phyloP scores from a whole-genome alignment of 2,797 vertebrate species.

The Takifugu ocellatus region DNA sequence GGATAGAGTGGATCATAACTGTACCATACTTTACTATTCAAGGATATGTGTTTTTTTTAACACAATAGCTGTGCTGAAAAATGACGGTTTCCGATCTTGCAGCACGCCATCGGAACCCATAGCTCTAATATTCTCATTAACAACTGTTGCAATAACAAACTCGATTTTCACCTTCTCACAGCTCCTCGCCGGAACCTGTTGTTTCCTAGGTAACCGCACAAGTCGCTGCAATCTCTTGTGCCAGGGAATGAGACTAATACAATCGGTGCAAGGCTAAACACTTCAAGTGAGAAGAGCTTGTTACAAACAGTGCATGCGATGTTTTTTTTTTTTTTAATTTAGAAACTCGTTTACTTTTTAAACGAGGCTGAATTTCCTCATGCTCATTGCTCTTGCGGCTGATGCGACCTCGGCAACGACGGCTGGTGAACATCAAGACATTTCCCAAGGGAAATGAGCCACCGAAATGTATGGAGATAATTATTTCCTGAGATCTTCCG shows the following conservation, averaged over 20 bases:
- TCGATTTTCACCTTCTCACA: constrained; percentile 61
- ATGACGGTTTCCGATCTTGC: constrained; percentile 12
- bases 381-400: neutral
- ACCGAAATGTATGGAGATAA: constrained; percentile 65
- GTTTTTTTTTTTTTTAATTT: constrained; percentile 1
- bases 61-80: neutral
- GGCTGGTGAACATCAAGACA: constrained; percentile 37
- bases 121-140: constrained; percentile 47
- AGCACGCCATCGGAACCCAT: constrained; percentile 21
- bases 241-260: constrained; percentile 39
- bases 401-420: constrained; percentile 35
- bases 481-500: constrained; percentile 67
- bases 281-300: constrained; percentile 3
- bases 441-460: constrained; percentile 50
- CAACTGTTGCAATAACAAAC: constrained; percentile 55
- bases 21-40: too few relatives aligned
- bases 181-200: constrained; percentile 53
- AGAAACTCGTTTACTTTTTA: too few relatives aligned
- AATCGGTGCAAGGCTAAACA: constrained; percentile 11
- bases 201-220: constrained; percentile 72
- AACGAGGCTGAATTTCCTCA: constrained; percentile 9
- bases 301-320: neutral
- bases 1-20: too few relatives aligned
- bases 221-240: constrained; percentile 33
- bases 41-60: too few relatives aligned